Base-by-base conservation (phyloP, 2,797 vertebrate genomes). In the Scarus forsteni region DNA sequence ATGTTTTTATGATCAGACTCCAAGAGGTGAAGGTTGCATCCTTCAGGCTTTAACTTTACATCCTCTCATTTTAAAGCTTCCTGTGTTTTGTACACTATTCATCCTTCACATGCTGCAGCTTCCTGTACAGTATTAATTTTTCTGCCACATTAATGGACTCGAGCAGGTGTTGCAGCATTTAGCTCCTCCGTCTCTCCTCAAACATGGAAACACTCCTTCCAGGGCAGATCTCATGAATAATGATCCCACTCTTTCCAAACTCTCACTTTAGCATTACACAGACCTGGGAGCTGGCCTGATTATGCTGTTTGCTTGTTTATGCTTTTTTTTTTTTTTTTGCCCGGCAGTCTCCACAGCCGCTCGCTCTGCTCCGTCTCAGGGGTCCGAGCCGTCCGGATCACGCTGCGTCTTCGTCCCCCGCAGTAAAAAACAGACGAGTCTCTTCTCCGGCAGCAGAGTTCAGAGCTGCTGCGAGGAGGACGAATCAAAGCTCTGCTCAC, bases 231-330 rank as follows among this genome's bases (percentile, higher is more conserved):
- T 82, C 19, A 70, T 86, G 64, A 78, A 85, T 79, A 81, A 66
- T 75, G 53, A 66, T 79, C 74, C 54, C 34, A 68, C 70, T 60
- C 51, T 73, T 77, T 71, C 58, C 61, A 80, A 77, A 76, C 70
- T 40, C 69, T 59, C 35, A 19, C 72, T 62, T 73, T 42, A 42
- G 60, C 71, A 52, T 45, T 48, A 42, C 15, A 9, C 75, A 73
- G 72, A 67, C 60, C 73, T 59, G 73, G 72, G 85, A 86, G 63
- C 66, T 72, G 83, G 60, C 86, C 83, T 80, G 75, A 82, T 87
- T 79, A 79, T 70, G 75, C 75, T 46, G 82, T 79, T 81, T 69
- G 66, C 69, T 81, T 87, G 85, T 90, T 85, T 83, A 82, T 35
- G 43, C 75, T 53, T 76, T 72, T 63, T 27, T 27, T 4, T 27